Conservation (phyloP, 2,888 invertebrate genomes). For the Plemyria rubiginata region DNA sequence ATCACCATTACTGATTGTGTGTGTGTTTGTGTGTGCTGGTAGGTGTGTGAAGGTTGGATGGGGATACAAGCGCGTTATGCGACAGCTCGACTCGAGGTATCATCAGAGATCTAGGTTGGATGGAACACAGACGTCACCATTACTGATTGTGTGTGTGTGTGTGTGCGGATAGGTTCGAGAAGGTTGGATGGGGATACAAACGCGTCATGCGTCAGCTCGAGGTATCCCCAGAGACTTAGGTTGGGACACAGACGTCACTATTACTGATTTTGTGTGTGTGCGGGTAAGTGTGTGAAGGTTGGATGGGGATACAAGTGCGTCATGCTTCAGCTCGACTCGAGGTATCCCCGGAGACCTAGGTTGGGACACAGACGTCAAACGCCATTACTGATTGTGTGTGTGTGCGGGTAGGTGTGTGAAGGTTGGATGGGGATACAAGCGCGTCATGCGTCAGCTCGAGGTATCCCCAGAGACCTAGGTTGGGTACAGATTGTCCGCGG, state of each 20-base stretch:
- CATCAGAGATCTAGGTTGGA: constrained; percentile 93
- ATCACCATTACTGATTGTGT: neutral
- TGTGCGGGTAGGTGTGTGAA: constrained; percentile 31
- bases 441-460: constrained; percentile 26
- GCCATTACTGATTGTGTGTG: constrained; percentile 43
- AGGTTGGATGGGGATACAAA: constrained; percentile 11
- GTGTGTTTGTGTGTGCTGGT: neutral
- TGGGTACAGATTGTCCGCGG: constrained; percentile 95
- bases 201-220: constrained; percentile 21
- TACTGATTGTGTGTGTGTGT: neutral
- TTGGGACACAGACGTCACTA: constrained; percentile 88
- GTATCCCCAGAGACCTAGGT: constrained; percentile 89
- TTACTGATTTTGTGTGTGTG: constrained; percentile 65
- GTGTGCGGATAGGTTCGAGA: neutral
- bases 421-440: constrained; percentile 19
- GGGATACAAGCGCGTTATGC: constrained; percentile 23
- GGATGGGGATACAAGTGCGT: neutral
- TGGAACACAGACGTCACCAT: constrained; percentile 87
- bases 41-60: neutral
- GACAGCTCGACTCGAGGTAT: constrained; percentile 29
- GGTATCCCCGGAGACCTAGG: neutral
- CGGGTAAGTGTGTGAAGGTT: constrained; percentile 82
- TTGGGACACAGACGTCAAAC: neutral
- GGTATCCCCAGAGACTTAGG: constrained; percentile 88
- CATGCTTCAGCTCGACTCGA: neutral